phyloP scores from a whole-genome alignment of 2,113 vertebrate species.

The Cyrtonyx montezumae region DNA sequence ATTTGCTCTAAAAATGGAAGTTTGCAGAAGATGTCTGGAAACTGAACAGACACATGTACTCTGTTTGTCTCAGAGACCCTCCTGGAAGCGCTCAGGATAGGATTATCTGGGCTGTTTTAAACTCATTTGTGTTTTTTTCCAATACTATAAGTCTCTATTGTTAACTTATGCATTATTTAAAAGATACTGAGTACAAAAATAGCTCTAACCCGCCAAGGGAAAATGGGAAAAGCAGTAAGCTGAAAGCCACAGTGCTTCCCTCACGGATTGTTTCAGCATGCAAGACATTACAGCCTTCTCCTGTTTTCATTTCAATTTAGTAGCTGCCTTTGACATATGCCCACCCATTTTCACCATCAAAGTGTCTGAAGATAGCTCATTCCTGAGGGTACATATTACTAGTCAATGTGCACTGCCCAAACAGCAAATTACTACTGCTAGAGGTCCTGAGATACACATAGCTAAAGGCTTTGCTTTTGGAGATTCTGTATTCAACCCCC shows the following conservation, averaged over 20 bases:
- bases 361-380: not conserved
- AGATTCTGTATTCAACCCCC: not conserved
- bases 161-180: slow-evolving; percentile 72
- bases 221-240: slow-evolving; percentile 42
- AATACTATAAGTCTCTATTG: slow-evolving; percentile 57
- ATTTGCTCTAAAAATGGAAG: slow-evolving; percentile 29
- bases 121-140: not conserved
- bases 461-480: not conserved
- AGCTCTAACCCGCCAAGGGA: slow-evolving; percentile 37
- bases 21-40: slow-evolving; percentile 5
- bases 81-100: slow-evolving; percentile 24
- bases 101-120: slow-evolving; percentile 27
- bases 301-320: not conserved
- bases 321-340: slow-evolving; percentile 3
- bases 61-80: slow-evolving; percentile 41
- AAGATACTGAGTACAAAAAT: slow-evolving; percentile 66
- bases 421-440: not conserved
- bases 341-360: not conserved
- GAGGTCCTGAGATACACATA: not conserved
- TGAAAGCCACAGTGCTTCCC: slow-evolving; percentile 18
- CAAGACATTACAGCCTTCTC: slow-evolving; percentile 29
- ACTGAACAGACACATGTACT: slow-evolving; percentile 32
- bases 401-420: not conserved
- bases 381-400: not conserved
- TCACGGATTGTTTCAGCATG: not conserved